Evolutionary conservation across 1,140 invertebrate genomes (phyloP).

Genomic region (Eupeodes corollae): DNA sequence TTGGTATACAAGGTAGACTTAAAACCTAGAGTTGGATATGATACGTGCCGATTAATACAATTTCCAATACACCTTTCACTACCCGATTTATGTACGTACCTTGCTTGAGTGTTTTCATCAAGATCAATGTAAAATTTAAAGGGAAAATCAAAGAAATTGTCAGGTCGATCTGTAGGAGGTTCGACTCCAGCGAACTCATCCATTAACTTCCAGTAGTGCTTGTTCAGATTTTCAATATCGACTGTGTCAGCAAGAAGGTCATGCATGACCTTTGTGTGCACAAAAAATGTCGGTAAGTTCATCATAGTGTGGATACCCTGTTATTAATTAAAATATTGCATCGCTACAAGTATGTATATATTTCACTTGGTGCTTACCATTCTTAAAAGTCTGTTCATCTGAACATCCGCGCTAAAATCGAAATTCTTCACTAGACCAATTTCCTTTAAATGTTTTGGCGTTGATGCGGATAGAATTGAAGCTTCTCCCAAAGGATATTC

Average conservation of each 20-base stretch:
- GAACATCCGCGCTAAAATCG: constrained; percentile 29
- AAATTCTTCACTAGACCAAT: constrained; percentile 37
- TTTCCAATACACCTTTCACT: neutral
- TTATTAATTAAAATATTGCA: neutral
- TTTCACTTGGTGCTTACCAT: constrained; percentile 26
- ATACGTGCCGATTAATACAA: neutral
- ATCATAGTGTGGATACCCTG: constrained; percentile 3
- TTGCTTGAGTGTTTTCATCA: neutral
- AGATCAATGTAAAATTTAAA: constrained; percentile 1
- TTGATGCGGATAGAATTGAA: neutral
- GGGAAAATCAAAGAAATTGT: neutral
- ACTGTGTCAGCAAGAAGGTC: neutral
- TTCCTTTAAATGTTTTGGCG: constrained; percentile 11
- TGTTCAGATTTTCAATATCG: neutral
- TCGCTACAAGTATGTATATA: no score
- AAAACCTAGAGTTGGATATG: no score
- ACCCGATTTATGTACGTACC: neutral
- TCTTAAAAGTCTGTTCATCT: constrained; percentile 37
- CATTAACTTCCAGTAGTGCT: constrained; percentile 5
- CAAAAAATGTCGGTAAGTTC: constrained; percentile 1
- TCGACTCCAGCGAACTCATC: constrained; percentile 1
- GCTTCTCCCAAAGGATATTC: constrained; percentile 3
- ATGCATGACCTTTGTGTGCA: neutral
- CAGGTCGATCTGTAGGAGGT: neutral
- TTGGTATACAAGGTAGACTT: no score